Base-by-base conservation (phyloP, 2,888 invertebrate species). In the Choristoneura rosaceana region DNA sequence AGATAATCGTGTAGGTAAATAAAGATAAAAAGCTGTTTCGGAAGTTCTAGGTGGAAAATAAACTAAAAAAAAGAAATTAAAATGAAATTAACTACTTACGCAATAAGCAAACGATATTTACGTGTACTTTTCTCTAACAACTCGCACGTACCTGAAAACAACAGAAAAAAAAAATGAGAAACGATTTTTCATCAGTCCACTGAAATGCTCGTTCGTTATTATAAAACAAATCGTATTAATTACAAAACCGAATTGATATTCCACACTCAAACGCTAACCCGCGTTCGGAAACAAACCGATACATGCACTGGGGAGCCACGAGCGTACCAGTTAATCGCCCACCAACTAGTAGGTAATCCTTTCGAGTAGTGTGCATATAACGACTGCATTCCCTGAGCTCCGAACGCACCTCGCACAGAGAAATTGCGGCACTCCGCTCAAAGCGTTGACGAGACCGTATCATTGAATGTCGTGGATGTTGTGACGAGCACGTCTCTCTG, bases 341-440 rank as follows among this genome's bases (percentile, higher is more conserved):
- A 74, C 80, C 77, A 89, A 90, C 90, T 87, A 90, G 88, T 85
- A 86, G 88, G 90, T 92, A 92, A 92, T 92, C 92, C 92, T 89
- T 87, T 89, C 87, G 88, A 91, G 91, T 89, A 88, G 86, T 87
- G 89, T 88, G 90, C 89, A 90, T 90, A 91, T 89, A 92, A 90
- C 89, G 86, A 89, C 79, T 80, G 79, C 86, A 80, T 78, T 90
- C 88, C 90, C 88, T 85, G 81, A 83, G 79, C 84, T 83, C 82
- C 82, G 76, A 79, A 82, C 82, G 81, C 82, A 81, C 79, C 67
- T 64, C 60, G 80, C 79, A 82, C 81, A 84, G 83, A 84, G 87
- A 87, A 90, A 90, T 88, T 90, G 90, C 90, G 82, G 87, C 86
- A 84, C 87, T 87, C 88, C 83, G 78, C 85, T 90, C 89, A 90